Evolutionary conservation across 2,888 invertebrate species (phyloP).

Genomic region (Pyrrhosoma nymphula): DNA sequence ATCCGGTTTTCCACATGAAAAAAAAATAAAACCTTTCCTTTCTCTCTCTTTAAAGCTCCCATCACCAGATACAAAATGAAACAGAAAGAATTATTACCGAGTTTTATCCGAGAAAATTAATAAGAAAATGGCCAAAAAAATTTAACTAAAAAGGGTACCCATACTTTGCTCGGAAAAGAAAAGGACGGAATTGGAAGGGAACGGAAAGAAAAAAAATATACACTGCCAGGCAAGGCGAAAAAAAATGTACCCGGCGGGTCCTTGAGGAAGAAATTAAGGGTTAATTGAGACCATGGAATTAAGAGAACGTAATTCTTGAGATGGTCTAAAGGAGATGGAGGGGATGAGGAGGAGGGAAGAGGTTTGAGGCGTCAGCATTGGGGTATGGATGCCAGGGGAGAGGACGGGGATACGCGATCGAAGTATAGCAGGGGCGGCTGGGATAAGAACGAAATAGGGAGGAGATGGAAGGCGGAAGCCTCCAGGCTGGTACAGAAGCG

Average conservation of each 20-base stretch:
- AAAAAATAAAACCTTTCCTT: background rate
- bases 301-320: slow-evolving; percentile 36
- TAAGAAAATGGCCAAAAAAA: slow-evolving; percentile 26
- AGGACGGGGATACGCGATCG: background rate
- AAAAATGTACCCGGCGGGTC: background rate
- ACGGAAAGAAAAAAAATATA: background rate
- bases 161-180: background rate
- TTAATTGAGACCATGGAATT: slow-evolving; percentile 31
- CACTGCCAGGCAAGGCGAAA: background rate
- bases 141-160: background rate
- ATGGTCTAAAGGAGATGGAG: background rate
- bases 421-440: background rate
- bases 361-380: background rate
- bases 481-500: background rate
- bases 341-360: background rate
- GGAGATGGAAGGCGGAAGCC: background rate
- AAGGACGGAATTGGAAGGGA: background rate
- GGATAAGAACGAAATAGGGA: background rate
- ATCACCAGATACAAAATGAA: slow-evolving; percentile 39
- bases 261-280: slow-evolving; percentile 36
- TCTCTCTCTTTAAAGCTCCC: background rate
- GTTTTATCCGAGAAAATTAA: slow-evolving; percentile 36
- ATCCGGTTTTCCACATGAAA: background rate
- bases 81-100: slow-evolving; percentile 36
- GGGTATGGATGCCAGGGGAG: background rate